Conservation (phyloP, 2,888 invertebrate species). For the Adelphocoris suturalis region DNA sequence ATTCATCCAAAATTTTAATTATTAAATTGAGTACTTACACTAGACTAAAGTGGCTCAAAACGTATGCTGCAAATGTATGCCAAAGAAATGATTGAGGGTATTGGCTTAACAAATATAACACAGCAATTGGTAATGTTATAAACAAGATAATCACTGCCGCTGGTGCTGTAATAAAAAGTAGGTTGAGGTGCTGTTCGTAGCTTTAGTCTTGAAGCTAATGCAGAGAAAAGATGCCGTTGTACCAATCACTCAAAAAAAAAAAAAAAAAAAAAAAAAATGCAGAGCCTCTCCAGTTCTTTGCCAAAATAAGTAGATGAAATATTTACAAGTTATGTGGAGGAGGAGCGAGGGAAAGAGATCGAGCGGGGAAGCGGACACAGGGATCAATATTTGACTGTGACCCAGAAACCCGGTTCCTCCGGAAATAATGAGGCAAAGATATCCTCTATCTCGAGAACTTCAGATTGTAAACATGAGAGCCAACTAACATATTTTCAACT, state of each 20-base stretch:
- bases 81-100: too few species aligned
- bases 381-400: slow-evolving; percentile 60
- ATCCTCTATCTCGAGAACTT: neutral
- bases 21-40: too few species aligned
- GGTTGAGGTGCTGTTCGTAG: too few species aligned
- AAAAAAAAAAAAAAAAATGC: too few species aligned
- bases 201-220: too few species aligned
- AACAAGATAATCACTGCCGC: too few species aligned
- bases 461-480: neutral
- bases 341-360: neutral
- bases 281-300: neutral
- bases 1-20: too few species aligned
- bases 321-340: slow-evolving; percentile 10
- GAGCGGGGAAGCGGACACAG: neutral
- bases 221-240: neutral
- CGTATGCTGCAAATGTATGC: too few species aligned
- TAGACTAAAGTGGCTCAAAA: too few species aligned
- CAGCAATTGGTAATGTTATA: too few species aligned
- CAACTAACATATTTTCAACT: neutral
- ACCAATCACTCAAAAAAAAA: neutral
- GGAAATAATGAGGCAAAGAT: slow-evolving; percentile 43
- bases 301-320: slow-evolving; percentile 33
- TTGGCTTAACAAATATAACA: too few species aligned
- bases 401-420: slow-evolving; percentile 52
- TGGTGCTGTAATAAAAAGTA: too few species aligned